These are phyloP conservation scores for Ochotona curzoniae DNA, from an alignment of 2,113 vertebrate genomes.

Conservation along the genomic window DNA sequence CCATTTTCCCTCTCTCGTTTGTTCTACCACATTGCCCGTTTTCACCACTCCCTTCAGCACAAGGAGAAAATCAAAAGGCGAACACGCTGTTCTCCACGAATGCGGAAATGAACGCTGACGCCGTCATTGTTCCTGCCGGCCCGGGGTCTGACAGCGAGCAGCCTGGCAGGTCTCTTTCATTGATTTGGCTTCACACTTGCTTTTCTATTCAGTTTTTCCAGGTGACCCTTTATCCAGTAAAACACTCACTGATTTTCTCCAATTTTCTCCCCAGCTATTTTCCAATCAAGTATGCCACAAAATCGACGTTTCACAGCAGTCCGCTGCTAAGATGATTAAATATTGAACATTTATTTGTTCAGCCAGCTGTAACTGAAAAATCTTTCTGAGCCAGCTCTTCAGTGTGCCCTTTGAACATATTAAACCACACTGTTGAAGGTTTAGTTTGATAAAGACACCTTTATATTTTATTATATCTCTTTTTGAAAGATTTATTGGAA, in stretches of 20 bases:
- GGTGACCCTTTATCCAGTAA: neutral
- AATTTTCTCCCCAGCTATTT: neutral
- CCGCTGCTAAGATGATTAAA: neutral
- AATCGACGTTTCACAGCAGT: neutral
- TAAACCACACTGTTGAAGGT: neutral
- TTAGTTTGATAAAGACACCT: neutral
- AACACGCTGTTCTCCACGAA: neutral
- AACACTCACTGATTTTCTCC: neutral
- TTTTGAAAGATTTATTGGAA: no score
- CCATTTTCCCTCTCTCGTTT: slow-evolving; percentile 41
- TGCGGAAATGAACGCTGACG: neutral
- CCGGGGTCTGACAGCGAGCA: neutral
- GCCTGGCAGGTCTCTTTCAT: neutral
- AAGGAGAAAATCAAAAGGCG: slow-evolving; percentile 41
- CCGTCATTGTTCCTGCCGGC: neutral
- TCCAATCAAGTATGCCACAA: neutral
- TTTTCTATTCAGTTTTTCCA: slow-evolving; percentile 32
- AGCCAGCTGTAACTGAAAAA: neutral
- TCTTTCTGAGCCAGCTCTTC: neutral
- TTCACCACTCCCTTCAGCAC: neutral
- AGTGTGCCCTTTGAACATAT: neutral
- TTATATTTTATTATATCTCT: neutral
- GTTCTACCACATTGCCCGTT: slow-evolving; percentile 7
- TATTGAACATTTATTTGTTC: slow-evolving; percentile 23
- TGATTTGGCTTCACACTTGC: neutral